These are phyloP conservation scores for Athalia rosae DNA, from an alignment of 2,888 invertebrate genomes.

Conservation along the genomic window DNA sequence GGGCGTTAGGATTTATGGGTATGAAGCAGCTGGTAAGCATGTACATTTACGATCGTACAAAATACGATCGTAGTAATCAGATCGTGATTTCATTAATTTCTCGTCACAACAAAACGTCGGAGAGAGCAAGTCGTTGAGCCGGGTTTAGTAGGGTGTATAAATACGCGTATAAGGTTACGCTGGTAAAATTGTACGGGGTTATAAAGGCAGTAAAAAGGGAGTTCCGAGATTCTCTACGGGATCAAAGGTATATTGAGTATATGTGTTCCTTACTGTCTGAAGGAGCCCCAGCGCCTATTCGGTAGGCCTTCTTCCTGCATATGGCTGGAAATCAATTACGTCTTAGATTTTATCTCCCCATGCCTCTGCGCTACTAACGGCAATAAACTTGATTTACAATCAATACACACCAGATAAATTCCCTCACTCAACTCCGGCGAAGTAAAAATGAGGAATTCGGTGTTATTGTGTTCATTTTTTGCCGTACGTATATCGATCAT, in stretches of 20 bases:
- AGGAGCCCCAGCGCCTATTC: conserved; percentile 80
- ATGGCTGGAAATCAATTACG: conserved; percentile 73
- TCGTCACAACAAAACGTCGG: neutral
- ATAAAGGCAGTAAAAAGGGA: neutral
- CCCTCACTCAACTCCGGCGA: neutral
- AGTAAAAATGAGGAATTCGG: neutral
- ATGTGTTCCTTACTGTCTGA: conserved; percentile 76
- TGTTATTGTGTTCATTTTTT: no score
- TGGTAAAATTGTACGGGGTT: neutral
- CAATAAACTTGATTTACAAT: neutral
- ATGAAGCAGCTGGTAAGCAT: neutral
- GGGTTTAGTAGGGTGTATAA: neutral
- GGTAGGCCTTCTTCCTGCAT: conserved; percentile 75
- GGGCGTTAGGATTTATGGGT: neutral
- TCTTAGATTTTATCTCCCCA: conserved; percentile 40
- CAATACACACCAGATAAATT: conserved; percentile 3
- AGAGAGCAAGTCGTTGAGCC: neutral
- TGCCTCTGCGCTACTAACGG: conserved; percentile 1
- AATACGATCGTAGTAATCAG: neutral
- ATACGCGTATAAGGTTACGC: neutral
- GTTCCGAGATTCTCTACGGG: neutral
- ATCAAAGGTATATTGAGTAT: conserved; percentile 3
- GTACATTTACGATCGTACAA: neutral
- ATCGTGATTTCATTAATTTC: conserved; percentile 16
- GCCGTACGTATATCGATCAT: no score